A percentile compares a stretch with the other conserved stretches of the same genome.
These are phyloP conservation scores for Hippoglossus stenolepis DNA, from an alignment of 2,113 vertebrate genomes.

Conservation along the genomic window DNA sequence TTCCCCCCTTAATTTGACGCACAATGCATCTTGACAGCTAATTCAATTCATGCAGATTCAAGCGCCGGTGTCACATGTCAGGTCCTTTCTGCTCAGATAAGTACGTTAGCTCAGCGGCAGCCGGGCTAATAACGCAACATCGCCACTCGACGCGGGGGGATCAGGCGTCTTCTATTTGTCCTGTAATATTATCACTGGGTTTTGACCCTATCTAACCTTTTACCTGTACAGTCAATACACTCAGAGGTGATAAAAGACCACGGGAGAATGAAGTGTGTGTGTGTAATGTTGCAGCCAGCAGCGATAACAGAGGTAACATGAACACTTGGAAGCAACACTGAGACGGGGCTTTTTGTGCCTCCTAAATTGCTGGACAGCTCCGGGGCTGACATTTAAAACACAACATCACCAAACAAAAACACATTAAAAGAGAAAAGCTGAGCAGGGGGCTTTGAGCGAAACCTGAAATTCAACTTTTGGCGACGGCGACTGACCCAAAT, in stretches of 20 bases:
- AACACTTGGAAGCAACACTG: constrained; percentile 77
- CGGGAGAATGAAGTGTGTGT: constrained; percentile 71
- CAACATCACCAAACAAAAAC: constrained; percentile 80
- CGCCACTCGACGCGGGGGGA: not conserved
- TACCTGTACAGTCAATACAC: constrained; percentile 62
- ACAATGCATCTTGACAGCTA: constrained; percentile 81
- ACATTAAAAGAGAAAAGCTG: constrained; percentile 77
- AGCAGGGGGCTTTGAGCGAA: constrained; percentile 75
- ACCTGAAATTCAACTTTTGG: constrained; percentile 84
- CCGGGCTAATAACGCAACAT: constrained; percentile 35
- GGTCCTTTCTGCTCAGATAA: constrained; percentile 55
- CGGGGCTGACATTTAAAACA: constrained; percentile 84
- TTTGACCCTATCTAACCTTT: constrained; percentile 67
- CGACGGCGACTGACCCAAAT: constrained; percentile 83
- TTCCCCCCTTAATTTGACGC: constrained; percentile 82
- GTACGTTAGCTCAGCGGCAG: constrained; percentile 43
- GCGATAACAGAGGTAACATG: constrained; percentile 77
- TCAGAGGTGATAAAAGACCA: constrained; percentile 64
- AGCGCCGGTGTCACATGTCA: constrained; percentile 63
- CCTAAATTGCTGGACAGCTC: constrained; percentile 80
- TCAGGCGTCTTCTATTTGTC: constrained; percentile 40
- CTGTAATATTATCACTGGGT: constrained; percentile 59
- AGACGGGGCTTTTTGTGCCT: constrained; percentile 73
- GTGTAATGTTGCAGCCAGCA: constrained; percentile 76
- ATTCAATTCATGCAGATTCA: constrained; percentile 54